A percentile compares a stretch with the other conserved stretches of the same genome.
These are phyloP conservation scores for Ambastaia sidthimunki DNA, from an alignment of 2,797 vertebrate genomes.

Conservation along the genomic window DNA sequence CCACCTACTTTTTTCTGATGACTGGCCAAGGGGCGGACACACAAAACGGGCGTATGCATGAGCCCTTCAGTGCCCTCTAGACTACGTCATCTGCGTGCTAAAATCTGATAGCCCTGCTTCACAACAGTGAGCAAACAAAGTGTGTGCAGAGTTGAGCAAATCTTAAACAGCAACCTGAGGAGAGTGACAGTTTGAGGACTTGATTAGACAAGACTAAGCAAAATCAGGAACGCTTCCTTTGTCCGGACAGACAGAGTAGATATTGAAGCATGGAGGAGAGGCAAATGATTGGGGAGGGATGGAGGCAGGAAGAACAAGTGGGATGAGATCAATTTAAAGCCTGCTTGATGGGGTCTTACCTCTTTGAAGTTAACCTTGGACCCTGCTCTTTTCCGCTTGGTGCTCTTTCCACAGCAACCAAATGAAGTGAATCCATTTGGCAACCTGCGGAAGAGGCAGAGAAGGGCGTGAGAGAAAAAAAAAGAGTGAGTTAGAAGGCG, in stretches of 20 bases:
- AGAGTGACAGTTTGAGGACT: slow-evolving; percentile 9
- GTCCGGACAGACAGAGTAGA: background rate
- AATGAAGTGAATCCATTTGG: slow-evolving; percentile 90
- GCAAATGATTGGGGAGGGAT: slow-evolving; percentile 12
- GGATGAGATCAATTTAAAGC: slow-evolving; percentile 61
- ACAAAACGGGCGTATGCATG: slow-evolving; percentile 12
- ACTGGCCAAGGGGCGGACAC: slow-evolving; percentile 27
- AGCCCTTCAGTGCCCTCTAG: slow-evolving; percentile 20
- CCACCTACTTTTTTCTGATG: slow-evolving; percentile 32
- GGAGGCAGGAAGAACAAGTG: slow-evolving; percentile 10
- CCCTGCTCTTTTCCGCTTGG: slow-evolving; percentile 82
- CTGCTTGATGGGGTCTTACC: slow-evolving; percentile 78
- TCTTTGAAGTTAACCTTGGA: slow-evolving; percentile 84
- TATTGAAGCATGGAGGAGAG: background rate
- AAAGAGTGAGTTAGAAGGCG: slow-evolving; percentile 33
- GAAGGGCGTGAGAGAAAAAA: slow-evolving; percentile 43
- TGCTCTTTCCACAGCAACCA: slow-evolving; percentile 80
- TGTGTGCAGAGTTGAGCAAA: background rate
- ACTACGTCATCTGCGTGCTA: slow-evolving; percentile 9
- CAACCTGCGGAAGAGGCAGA: slow-evolving; percentile 81
- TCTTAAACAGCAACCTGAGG: background rate
- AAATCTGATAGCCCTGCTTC: slow-evolving; percentile 41
- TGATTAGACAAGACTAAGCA: slow-evolving; percentile 26
- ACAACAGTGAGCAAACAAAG: background rate
- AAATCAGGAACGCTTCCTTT: background rate